phyloP scores from a whole-genome alignment of 2,888 invertebrate species.

The Diogma glabrata region DNA sequence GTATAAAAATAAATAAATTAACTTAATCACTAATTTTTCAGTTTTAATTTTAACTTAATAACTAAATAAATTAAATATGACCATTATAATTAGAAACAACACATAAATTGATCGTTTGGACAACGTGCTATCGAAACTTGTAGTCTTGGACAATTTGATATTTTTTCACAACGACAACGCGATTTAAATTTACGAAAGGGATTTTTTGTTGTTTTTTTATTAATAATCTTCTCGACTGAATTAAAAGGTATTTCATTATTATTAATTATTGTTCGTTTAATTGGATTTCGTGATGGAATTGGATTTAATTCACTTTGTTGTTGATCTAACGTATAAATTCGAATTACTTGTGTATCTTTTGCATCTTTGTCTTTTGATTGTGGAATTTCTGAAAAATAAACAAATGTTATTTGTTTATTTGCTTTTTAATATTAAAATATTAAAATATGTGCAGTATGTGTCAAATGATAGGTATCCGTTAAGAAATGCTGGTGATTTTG shows the following conservation, averaged over 20 bases:
- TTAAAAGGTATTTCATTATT: not conserved
- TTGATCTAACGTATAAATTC: not conserved
- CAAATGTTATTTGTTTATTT: too few relatives aligned
- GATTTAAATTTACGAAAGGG: slow-evolving; percentile 9
- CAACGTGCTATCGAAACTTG: slow-evolving; percentile 13
- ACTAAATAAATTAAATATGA: too few relatives aligned
- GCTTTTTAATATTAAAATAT: too few relatives aligned
- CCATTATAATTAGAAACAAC: too few relatives aligned
- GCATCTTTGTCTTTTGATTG: too few relatives aligned
- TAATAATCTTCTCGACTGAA: not conserved
- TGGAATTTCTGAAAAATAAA: too few relatives aligned
- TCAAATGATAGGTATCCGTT: too few relatives aligned
- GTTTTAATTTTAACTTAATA: too few relatives aligned
- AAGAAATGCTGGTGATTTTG: too few relatives aligned
- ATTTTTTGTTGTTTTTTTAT: not conserved
- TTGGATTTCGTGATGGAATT: not conserved
- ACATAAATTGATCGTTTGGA: slow-evolving; percentile 12
- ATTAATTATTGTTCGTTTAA: not conserved
- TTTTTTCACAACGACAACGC: slow-evolving; percentile 13
- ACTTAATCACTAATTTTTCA: too few relatives aligned
- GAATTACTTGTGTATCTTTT: not conserved
- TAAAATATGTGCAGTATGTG: too few relatives aligned
- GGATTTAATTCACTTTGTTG: not conserved
- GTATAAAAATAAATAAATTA: too few relatives aligned
- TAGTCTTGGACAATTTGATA: slow-evolving; percentile 11